Evolutionary conservation across 2,888 invertebrate genomes (phyloP).

Genomic region (Quadroppia sp.): DNA sequence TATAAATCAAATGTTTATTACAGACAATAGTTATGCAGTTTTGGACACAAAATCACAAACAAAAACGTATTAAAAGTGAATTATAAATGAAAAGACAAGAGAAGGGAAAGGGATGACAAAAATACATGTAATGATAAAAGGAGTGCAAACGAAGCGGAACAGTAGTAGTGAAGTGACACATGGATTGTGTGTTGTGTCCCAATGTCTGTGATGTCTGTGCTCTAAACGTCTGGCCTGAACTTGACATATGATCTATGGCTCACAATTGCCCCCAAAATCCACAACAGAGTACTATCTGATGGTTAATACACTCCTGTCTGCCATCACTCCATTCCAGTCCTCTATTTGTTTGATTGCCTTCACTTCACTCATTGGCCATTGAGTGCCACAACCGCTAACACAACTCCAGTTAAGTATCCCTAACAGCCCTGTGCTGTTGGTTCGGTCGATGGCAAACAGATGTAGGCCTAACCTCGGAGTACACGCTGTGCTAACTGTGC

Average conservation of each 20-base stretch:
- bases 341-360: not conserved
- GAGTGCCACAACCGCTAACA: not conserved
- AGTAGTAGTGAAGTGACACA: not conserved
- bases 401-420: not conserved
- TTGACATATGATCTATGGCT: constrained; percentile 30
- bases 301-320: not conserved
- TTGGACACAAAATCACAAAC: not conserved
- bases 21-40: not conserved
- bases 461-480: constrained; percentile 16
- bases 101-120: not conserved
- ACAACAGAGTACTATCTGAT: constrained; percentile 21
- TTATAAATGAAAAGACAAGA: not conserved
- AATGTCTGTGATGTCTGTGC: not conserved
- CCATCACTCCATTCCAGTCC: not conserved
- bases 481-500: constrained; percentile 2
- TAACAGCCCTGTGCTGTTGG: not conserved
- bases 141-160: constrained; percentile 1
- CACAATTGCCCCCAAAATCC: constrained; percentile 12
- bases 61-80: constrained; percentile 1
- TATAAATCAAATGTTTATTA: constrained; percentile 4
- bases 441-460: constrained; percentile 23
- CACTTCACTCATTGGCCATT: not conserved
- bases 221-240: constrained; percentile 9
- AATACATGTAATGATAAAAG: not conserved
- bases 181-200: constrained; percentile 15